Evolutionary conservation across 1,140 invertebrate species (phyloP), one percentile per base, ranked within the genome.

Genomic region (Aphis gossypii): DNA sequence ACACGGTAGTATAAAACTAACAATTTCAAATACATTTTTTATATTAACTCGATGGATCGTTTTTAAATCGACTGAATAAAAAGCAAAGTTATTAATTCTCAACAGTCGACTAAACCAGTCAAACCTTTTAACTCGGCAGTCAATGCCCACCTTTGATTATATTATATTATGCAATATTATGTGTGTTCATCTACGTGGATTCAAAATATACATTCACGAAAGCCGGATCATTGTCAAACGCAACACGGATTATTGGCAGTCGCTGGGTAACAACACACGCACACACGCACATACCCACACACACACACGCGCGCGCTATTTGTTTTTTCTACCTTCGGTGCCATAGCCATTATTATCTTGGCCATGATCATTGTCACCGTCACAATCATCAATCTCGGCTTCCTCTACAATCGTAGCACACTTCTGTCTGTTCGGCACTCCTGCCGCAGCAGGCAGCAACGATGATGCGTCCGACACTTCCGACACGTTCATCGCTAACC

Each of bases 301-400:
- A n/a, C 35, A 76, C 54, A n/a, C 41, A 76, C 48, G 7, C 68
- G 8, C 56, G 35, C 30, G 18, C 51, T 82, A 35, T 91, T 56
- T 68, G 76, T 76, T 68, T 76, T 76, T 76, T 93, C 92, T 93
- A 93, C 92, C 92, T 93, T 93, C 76, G 9, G 82, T 38, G 44
- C 82, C 92, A 56, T 86, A 86, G 44, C 48, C 48, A 44, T 86
- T 86, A 93, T 84, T 84, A 90, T 90, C 54, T 44, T 30, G 89
- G n/a, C 48, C 76, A 25, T 30, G 46, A 54, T 83, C n/a, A 82
- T 21, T 35, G 9, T 91, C 90, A 91, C 48, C 51, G 41, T 56
- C 68, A 96, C 96, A 96, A 96, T 96, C 97, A 96, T 95, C 94
- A 91, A 94, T 94, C 68, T 93, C 94, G 92, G 94, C 95, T 51